Conservation (phyloP, 2,797 vertebrate genomes). For the Cetoscarus ocellatus region DNA sequence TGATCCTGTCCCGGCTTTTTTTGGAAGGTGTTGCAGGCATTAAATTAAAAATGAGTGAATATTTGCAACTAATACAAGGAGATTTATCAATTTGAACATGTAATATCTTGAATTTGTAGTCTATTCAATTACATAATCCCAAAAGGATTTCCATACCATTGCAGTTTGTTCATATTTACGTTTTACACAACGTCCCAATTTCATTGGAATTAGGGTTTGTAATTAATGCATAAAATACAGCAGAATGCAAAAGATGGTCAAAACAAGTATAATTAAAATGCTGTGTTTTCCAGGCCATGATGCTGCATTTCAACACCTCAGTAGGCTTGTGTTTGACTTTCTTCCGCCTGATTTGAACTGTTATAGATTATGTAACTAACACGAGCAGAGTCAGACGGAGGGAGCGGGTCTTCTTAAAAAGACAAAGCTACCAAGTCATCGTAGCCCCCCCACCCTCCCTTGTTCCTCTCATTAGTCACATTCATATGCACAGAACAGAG, state of each 20-base stretch:
- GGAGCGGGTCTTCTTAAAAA: slow-evolving; percentile 12
- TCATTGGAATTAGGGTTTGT: no score
- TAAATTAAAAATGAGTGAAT: no score
- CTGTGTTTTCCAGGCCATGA: not conserved
- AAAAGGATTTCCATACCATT: no score
- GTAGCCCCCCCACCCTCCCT: not conserved
- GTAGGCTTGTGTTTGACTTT: slow-evolving; percentile 33
- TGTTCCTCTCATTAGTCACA: slow-evolving; percentile 12
- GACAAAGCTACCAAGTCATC: slow-evolving; percentile 4
- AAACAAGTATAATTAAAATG: not conserved
- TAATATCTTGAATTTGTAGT: no score
- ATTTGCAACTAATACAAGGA: no score
- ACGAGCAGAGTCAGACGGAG: slow-evolving; percentile 1
- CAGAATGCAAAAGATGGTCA: slow-evolving; percentile 1
- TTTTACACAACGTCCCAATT: no score
- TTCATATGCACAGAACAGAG: slow-evolving; percentile 9
- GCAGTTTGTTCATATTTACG: no score
- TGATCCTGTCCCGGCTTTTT: no score
- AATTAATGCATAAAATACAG: not conserved
- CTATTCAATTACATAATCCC: no score
- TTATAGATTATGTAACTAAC: slow-evolving; percentile 45
- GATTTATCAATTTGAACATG: no score
- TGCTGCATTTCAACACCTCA: slow-evolving; percentile 5
- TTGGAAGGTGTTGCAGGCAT: no score
- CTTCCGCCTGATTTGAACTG: slow-evolving; percentile 26